These are phyloP conservation scores for Coenonympha glycerion DNA, from an alignment of 2,888 invertebrate genomes.

Conservation along the genomic window DNA sequence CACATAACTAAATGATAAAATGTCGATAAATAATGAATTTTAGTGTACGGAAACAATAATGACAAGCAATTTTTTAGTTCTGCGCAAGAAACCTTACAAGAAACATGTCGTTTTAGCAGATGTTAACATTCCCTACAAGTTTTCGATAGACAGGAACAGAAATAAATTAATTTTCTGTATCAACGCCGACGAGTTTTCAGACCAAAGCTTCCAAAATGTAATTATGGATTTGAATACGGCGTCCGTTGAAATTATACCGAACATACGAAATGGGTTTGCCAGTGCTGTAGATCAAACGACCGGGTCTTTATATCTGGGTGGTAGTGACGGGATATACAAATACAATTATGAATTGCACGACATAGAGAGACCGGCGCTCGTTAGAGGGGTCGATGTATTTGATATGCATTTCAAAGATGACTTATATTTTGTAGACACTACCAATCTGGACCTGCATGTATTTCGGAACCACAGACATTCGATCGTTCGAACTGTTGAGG, in stretches of 20 bases:
- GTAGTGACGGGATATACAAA: slow-evolving; percentile 52
- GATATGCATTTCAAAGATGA: slow-evolving; percentile 47
- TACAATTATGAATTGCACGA: slow-evolving; percentile 42
- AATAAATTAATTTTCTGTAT: slow-evolving; percentile 52
- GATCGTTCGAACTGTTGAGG: slow-evolving; percentile 35
- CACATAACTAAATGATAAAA: too few relatives aligned
- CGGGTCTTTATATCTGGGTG: slow-evolving; percentile 48
- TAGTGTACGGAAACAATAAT: slow-evolving; percentile 4
- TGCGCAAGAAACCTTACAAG: slow-evolving; percentile 30
- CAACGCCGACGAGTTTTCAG: slow-evolving; percentile 53
- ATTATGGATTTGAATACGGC: slow-evolving; percentile 43
- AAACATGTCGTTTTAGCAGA: slow-evolving; percentile 47
- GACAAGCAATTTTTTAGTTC: slow-evolving; percentile 17
- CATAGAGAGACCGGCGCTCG: slow-evolving; percentile 38
- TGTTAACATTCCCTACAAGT: slow-evolving; percentile 52
- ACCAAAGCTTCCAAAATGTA: slow-evolving; percentile 54
- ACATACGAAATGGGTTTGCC: slow-evolving; percentile 53
- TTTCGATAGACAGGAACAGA: slow-evolving; percentile 41
- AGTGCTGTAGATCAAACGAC: slow-evolving; percentile 47
- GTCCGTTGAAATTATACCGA: slow-evolving; percentile 39
- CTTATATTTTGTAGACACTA: slow-evolving; percentile 50
- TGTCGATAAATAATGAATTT: neutral
- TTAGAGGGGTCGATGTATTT: slow-evolving; percentile 45
- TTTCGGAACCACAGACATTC: slow-evolving; percentile 33
- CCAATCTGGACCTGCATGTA: slow-evolving; percentile 41